These are phyloP conservation scores for Gallirallus australis DNA, from an alignment of 2,797 vertebrate species.

Conservation along the genomic window DNA sequence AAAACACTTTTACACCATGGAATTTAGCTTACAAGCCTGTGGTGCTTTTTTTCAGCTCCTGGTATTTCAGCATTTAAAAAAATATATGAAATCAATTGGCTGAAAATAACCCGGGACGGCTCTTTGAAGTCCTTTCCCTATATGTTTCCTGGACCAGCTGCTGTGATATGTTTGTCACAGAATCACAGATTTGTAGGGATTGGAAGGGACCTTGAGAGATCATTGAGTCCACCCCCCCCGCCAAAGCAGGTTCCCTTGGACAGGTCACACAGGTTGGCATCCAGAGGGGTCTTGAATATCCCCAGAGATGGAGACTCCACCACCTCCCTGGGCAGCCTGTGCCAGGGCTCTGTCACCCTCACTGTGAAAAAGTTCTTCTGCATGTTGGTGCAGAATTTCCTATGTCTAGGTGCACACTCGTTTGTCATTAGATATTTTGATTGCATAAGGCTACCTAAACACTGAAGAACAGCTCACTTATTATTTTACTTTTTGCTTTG, in stretches of 20 bases:
- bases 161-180: neutral
- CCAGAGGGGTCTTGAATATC: too few species aligned
- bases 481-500: neutral
- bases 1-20: neutral
- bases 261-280: too few species aligned
- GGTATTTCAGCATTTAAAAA: neutral
- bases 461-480: neutral
- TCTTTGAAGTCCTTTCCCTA: neutral
- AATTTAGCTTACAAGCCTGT: neutral
- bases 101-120: neutral
- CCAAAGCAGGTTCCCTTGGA: too few species aligned
- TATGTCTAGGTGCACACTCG: neutral
- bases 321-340: too few species aligned
- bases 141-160: neutral
- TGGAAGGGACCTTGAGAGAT: too few species aligned
- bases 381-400: too few species aligned
- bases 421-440: neutral
- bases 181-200: too few species aligned
- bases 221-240: too few species aligned
- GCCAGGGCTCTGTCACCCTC: too few species aligned
- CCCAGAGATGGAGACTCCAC: too few species aligned
- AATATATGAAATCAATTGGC: neutral
- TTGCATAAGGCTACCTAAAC: neutral
- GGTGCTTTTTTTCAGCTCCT: neutral
- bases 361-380: too few species aligned